Evolutionary conservation across 2,113 vertebrate species (phyloP).

Genomic region (Oryzias curvinotus): DNA sequence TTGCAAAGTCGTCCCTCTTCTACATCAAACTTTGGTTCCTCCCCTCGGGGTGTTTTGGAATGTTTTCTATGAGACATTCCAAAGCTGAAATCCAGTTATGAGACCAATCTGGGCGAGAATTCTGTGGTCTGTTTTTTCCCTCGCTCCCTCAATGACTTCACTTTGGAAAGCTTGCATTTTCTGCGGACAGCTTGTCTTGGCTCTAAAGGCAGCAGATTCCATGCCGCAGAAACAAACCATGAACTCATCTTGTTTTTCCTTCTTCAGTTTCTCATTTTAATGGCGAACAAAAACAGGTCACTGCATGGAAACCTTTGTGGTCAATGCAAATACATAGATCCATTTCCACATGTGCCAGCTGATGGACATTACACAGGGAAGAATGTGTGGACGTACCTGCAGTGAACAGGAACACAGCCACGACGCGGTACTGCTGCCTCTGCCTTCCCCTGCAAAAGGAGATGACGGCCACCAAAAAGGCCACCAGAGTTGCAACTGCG

Average conservation of each 20-base stretch:
- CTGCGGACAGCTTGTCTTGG: constrained; percentile 65
- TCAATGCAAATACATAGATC: not conserved
- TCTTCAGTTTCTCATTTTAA: constrained; percentile 25
- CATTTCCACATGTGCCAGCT: constrained; percentile 11
- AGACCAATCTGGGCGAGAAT: constrained; percentile 30
- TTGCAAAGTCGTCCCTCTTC: constrained; percentile 19
- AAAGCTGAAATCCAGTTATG: constrained; percentile 12
- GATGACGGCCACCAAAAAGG: constrained; percentile 77
- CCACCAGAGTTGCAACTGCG: constrained; percentile 73
- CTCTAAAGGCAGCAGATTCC: constrained; percentile 34
- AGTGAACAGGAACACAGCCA: constrained; percentile 80
- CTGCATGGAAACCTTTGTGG: constrained; percentile 45
- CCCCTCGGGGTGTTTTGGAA: constrained; percentile 5
- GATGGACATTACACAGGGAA: not conserved
- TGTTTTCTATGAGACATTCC: constrained; percentile 7
- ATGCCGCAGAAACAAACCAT: constrained; percentile 51
- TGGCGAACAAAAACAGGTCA: constrained; percentile 23
- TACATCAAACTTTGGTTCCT: constrained; percentile 20
- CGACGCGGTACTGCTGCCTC: constrained; percentile 74
- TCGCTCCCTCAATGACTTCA: constrained; percentile 42
- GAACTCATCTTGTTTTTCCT: constrained; percentile 51
- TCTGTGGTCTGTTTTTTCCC: constrained; percentile 30
- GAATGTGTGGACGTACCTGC: constrained; percentile 70
- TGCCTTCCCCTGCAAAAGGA: constrained; percentile 79
- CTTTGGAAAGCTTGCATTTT: constrained; percentile 56